Base-by-base conservation (phyloP, 2,888 invertebrate species). In the Cloeon dipterum region DNA sequence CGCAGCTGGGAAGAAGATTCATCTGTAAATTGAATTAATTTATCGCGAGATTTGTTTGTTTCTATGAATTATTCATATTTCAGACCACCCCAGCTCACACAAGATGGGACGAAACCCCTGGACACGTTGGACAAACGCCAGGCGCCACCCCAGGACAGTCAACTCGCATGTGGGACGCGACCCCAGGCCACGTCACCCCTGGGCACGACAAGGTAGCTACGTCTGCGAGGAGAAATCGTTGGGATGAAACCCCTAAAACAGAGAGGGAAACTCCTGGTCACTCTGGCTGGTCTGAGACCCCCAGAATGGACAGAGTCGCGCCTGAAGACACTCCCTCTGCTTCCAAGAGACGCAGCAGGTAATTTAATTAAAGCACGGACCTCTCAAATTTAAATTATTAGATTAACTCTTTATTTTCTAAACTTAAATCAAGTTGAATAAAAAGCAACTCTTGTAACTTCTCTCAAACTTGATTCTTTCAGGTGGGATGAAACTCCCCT, bases 201-300 rank as follows among this genome's bases (percentile, higher is more conserved):
- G 78, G 78, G 1, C 68, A 70, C 40, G 68, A 68, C 38, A 68
- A 67, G 49, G 72, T 74, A 38, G 59, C 61, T 44, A 62, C 63
- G 42, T 79, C 76, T 20, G 72, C 76, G 14, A 62, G 96, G 10
- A 69, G 94, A 34, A 98, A 98, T 62, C 74, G 98, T 41, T 98
- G 98, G 98, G 98, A 98, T 57, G 98, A 98, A 59, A 98, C 98
- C 1, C 98, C 98, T 2, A 89, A 89, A 62, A 91, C 93, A 3
- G 93, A 93, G 53, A 67, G 93, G 54, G 93, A 93, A 63, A 94
- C 94, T 1, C 93, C 94, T 1, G 93, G 89, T 0, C 88, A 94
- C 55, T 86, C 89, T 52, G 96, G 96, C 2, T 98, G 98, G 98
- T 96, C 96, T 13, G 98, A 98, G 60, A 99, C 98, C 0, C 98